A percentile compares a stretch with the other conserved stretches of the same genome.
Evolutionary conservation across 2,113 vertebrate species (phyloP).

Genomic region (Todiramphus chloris): DNA sequence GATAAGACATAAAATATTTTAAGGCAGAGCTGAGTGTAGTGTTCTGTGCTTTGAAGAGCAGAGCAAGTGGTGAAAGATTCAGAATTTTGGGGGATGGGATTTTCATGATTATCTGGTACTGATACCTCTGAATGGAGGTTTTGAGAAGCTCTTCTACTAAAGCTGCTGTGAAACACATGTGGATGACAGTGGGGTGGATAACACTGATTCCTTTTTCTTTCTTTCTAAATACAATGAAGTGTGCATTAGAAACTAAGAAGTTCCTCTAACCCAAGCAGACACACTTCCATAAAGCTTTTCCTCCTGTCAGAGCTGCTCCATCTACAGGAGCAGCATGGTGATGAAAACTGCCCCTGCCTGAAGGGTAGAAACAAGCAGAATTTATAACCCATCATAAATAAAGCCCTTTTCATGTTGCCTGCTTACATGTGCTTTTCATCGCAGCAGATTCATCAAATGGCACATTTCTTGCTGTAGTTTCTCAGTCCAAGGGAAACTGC

Average conservation of each 20-base stretch:
- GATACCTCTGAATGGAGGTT: rapidly evolving
- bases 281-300: not conserved
- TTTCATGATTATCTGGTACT: not conserved
- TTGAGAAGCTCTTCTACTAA: not conserved
- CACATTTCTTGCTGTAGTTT: not conserved
- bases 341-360: not conserved
- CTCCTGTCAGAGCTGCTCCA: not conserved
- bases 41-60: not conserved
- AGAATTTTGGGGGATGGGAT: not conserved
- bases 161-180: not conserved
- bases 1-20: not conserved
- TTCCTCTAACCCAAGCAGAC: not conserved
- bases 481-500: conserved; percentile 20
- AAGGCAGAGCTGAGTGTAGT: not conserved
- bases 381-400: not conserved
- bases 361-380: not conserved
- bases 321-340: not conserved
- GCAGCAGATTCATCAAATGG: not conserved
- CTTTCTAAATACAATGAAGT: not conserved
- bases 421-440: not conserved
- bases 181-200: not conserved
- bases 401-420: not conserved
- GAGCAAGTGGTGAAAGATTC: not conserved
- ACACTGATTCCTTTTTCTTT: not conserved
- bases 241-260: not conserved